Conservation (phyloP, 1,140 invertebrate species). For the Papilio glaucus region DNA sequence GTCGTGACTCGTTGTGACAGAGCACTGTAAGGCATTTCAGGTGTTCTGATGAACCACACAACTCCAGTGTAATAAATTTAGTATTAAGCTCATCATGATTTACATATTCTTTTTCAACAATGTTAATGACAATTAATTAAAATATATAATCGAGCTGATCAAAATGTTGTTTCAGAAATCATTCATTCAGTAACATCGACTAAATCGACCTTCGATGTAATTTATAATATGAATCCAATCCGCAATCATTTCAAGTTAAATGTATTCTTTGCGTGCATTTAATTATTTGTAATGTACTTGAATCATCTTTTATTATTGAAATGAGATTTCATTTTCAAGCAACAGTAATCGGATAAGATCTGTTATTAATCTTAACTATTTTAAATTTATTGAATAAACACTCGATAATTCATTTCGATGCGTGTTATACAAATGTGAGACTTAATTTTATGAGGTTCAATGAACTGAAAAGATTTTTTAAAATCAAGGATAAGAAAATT, state of each 20-base stretch:
- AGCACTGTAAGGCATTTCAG: too few species aligned
- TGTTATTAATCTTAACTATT: not conserved
- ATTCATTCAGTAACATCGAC: constrained; percentile 8
- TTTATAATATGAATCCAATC: constrained; percentile 18
- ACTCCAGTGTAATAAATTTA: too few species aligned
- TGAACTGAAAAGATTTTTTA: not conserved
- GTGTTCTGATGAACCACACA: too few species aligned
- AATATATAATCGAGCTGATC: not conserved
- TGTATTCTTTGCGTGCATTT: constrained; percentile 27
- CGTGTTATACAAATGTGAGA: not conserved
- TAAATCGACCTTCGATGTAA: constrained; percentile 8
- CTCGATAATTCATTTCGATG: not conserved
- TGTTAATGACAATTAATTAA: not conserved
- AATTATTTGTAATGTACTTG: constrained; percentile 18
- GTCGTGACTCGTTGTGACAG: too few species aligned
- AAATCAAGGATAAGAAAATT: not conserved
- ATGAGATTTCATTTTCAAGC: constrained; percentile 26
- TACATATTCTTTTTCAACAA: too few species aligned
- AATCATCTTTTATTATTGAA: constrained; percentile 15
- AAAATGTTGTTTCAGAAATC: not conserved
- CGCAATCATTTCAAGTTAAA: constrained; percentile 23
- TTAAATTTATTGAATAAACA: not conserved
- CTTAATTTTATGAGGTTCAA: not conserved
- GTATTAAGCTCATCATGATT: too few species aligned
- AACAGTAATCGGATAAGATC: not conserved